These are phyloP conservation scores for Pseudotriccus pelzelni DNA, from an alignment of 2,797 vertebrate genomes.

Conservation along the genomic window DNA sequence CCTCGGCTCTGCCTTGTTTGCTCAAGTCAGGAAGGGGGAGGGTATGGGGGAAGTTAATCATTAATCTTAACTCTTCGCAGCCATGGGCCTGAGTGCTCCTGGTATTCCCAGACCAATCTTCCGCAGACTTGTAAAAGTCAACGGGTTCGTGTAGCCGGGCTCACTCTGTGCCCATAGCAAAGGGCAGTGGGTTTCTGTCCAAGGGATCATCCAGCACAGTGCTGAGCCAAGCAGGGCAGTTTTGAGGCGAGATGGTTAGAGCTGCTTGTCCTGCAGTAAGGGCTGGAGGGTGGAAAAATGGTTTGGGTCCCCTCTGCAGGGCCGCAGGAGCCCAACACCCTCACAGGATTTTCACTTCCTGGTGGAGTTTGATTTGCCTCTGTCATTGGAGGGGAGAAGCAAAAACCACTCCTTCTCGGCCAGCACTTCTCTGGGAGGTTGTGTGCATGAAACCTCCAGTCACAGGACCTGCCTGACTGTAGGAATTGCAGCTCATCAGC, in stretches of 20 bases:
- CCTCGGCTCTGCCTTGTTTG: slow-evolving; percentile 36
- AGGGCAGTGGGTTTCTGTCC: neutral
- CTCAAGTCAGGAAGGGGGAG: slow-evolving; percentile 64
- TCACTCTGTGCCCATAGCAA: neutral
- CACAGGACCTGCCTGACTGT: neutral
- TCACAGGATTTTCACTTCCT: slow-evolving; percentile 39
- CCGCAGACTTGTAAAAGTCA: neutral
- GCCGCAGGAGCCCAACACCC: slow-evolving; percentile 6
- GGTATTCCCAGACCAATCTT: neutral
- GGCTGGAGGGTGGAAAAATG: neutral
- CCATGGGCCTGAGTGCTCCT: neutral
- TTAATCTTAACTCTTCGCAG: slow-evolving; percentile 62
- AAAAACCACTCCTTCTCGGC: slow-evolving; percentile 45
- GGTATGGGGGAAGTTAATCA: slow-evolving; percentile 59
- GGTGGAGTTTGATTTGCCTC: slow-evolving; percentile 37
- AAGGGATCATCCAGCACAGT: neutral
- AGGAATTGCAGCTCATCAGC: slow-evolving; percentile 10
- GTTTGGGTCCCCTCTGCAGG: neutral
- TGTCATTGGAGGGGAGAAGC: slow-evolving; percentile 38
- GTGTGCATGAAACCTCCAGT: neutral
- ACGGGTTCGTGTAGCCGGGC: neutral
- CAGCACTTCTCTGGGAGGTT: neutral
- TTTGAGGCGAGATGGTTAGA: neutral
- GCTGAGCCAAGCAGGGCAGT: neutral
- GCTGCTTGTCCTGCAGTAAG: neutral